Percentiles rank a stretch among this genome's conserved stretches.
phyloP scores from a whole-genome alignment of 2,113 vertebrate species.

The Pseudonaja textilis region DNA sequence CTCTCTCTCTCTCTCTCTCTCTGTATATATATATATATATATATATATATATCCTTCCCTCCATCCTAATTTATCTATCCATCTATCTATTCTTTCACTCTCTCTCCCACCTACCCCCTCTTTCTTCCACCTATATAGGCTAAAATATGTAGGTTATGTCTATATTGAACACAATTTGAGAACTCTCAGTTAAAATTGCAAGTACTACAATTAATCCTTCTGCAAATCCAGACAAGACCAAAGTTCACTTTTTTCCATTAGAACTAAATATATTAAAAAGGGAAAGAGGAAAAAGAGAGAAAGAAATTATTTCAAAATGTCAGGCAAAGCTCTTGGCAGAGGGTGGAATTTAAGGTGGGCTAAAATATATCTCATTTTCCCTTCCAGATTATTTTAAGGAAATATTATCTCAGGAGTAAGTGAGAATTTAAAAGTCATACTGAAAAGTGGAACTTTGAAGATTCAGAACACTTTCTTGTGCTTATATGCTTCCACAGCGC shows the following conservation, averaged over 20 bases:
- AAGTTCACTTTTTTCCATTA: conserved; percentile 12
- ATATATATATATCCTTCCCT: too few species aligned
- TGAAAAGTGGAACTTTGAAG: not conserved
- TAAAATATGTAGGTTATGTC: not conserved
- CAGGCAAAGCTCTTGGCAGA: not conserved
- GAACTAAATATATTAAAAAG: not conserved
- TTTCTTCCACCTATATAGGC: not conserved
- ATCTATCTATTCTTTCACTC: not conserved
- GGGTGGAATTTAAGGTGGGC: not conserved
- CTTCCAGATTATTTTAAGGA: not conserved
- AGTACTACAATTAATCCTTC: not conserved
- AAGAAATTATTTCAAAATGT: conserved; percentile 18
- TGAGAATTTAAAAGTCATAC: not conserved
- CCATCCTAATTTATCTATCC: too few species aligned
- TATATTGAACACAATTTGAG: not conserved
- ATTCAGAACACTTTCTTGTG: not conserved
- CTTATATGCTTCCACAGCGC: not conserved
- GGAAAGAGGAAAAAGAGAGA: not conserved
- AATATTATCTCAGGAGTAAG: not conserved
- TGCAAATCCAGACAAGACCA: not conserved
- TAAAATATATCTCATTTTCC: not conserved
- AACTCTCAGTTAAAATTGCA: conserved; percentile 9
- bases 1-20: too few species aligned
- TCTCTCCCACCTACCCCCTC: not conserved
- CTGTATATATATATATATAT: too few species aligned